Conservation (phyloP, 2,113 vertebrate species). For the Caranx ignobilis region DNA sequence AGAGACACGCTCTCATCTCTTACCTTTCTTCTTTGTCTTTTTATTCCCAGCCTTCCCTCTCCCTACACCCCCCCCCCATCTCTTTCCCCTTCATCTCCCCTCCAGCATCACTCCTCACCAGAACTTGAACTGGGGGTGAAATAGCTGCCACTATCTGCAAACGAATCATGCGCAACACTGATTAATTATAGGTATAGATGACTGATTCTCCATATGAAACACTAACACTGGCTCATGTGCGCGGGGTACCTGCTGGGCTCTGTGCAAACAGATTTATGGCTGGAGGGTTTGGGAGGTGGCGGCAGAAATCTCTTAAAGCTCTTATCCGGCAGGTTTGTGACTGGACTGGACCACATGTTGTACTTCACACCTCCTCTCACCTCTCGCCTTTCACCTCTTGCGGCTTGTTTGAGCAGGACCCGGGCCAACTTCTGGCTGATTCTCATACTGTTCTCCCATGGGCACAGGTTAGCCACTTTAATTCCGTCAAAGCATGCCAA, state of each 20-base stretch:
- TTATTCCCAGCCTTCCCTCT: not conserved
- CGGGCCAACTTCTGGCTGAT: not conserved
- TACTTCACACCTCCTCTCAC: conserved; percentile 31
- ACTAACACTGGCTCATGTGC: not conserved
- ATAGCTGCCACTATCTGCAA: not conserved
- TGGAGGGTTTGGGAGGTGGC: not conserved
- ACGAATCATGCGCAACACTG: not conserved
- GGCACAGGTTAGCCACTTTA: conserved; percentile 6
- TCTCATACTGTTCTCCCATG: conserved; percentile 2
- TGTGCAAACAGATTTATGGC: conserved; percentile 6
- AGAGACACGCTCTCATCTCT: conserved; percentile 47
- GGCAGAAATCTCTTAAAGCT: conserved; percentile 4
- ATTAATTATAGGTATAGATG: conserved; percentile 4
- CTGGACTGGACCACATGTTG: not conserved
- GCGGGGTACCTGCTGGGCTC: conserved; percentile 3
- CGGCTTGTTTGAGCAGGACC: conserved; percentile 2
- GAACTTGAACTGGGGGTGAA: not conserved
- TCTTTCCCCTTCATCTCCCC: not conserved
- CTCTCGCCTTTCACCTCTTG: conserved; percentile 27
- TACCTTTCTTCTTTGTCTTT: conserved; percentile 10
- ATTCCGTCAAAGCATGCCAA: conserved; percentile 9
- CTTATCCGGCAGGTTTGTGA: not conserved
- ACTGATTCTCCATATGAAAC: not conserved
- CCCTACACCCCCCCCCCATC: not conserved
- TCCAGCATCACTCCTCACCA: not conserved